These are phyloP conservation scores for Cololabis saira DNA, from an alignment of 2,113 vertebrate genomes.

Conservation along the genomic window DNA sequence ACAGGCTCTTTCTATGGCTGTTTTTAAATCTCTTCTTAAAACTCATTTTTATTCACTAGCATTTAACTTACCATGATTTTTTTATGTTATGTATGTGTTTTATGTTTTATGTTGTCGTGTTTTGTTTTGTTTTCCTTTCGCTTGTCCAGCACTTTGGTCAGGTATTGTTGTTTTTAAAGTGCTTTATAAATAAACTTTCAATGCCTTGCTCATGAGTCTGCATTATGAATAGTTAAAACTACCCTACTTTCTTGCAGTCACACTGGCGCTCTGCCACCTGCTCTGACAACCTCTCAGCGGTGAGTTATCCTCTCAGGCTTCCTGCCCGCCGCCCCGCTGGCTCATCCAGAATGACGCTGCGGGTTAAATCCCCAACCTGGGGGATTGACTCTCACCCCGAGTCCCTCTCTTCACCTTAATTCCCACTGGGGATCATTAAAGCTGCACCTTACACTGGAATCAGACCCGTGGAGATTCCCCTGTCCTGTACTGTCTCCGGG, in stretches of 20 bases:
- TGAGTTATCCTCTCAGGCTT: constrained; percentile 8
- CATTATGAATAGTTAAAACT: neutral
- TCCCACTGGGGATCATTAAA: constrained; percentile 64
- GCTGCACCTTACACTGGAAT: constrained; percentile 35
- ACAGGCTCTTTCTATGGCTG: too few relatives aligned
- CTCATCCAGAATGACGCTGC: constrained; percentile 4
- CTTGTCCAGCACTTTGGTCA: too few relatives aligned
- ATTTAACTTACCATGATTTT: too few relatives aligned
- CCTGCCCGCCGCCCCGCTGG: neutral
- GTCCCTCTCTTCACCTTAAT: constrained; percentile 13
- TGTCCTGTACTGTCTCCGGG: constrained; percentile 3
- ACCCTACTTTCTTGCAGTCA: neutral
- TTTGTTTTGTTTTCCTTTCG: too few relatives aligned
- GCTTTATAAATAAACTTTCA: too few relatives aligned
- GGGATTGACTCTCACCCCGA: constrained; percentile 20
- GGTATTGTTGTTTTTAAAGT: too few relatives aligned
- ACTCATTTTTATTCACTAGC: too few relatives aligned
- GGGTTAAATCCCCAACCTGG: constrained; percentile 24
- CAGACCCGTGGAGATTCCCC: constrained; percentile 24
- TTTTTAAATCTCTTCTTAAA: too few relatives aligned
- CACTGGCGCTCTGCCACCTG: neutral
- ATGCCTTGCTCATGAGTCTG: neutral
- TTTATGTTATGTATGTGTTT: too few relatives aligned
- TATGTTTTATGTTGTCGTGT: too few relatives aligned
- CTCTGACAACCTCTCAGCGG: neutral